phyloP scores from a whole-genome alignment of 2,888 invertebrate genomes.

The Phymatocera aterrima region DNA sequence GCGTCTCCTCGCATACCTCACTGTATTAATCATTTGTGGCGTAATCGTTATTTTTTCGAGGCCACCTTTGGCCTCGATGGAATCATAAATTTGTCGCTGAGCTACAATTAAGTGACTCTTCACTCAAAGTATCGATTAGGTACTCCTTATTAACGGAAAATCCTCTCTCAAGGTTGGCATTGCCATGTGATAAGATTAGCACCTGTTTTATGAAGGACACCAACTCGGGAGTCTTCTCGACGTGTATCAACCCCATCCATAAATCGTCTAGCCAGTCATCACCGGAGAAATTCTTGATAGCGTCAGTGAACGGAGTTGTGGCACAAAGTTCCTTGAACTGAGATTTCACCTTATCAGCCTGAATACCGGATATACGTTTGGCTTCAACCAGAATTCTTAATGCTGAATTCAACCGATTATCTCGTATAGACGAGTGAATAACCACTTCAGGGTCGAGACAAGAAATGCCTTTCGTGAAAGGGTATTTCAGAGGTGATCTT shows the following conservation, averaged over 20 bases:
- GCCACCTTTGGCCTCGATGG: conserved; percentile 50
- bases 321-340: background rate
- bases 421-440: background rate
- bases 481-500: background rate
- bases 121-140: conserved; percentile 52
- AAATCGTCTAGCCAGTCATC: conserved; percentile 45
- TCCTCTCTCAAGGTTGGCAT: conserved; percentile 56
- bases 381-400: background rate
- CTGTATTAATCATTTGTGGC: conserved; percentile 51
- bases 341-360: background rate
- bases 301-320: background rate
- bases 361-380: background rate
- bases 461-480: background rate
- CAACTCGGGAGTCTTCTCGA: conserved; percentile 7
- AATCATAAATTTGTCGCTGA: conserved; percentile 53
- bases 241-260: conserved; percentile 34
- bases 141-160: conserved; percentile 57
- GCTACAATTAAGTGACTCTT: conserved; percentile 53
- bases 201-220: conserved; percentile 49
- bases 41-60: conserved; percentile 48
- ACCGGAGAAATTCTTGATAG: background rate
- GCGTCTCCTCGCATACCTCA: conserved; percentile 48
- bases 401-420: background rate
- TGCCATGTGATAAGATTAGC: conserved; percentile 55
- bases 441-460: conserved; percentile 1